phyloP scores from a whole-genome alignment of 1,140 invertebrate species.

The Caerostris extrusa region DNA sequence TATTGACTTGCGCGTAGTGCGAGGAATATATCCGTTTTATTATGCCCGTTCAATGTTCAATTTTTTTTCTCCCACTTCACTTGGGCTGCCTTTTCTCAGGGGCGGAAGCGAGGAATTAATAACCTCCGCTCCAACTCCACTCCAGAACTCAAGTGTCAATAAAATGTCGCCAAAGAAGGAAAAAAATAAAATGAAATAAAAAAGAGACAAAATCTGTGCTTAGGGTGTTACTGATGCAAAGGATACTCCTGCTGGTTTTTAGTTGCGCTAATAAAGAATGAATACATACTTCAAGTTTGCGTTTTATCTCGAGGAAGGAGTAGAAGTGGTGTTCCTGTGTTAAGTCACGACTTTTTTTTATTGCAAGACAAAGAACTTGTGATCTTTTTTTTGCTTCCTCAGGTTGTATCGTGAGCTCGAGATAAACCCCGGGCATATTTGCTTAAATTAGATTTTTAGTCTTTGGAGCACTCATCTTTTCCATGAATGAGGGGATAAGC shows the following conservation, averaged over 20 bases:
- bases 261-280: constrained; percentile 36
- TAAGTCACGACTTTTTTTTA: neutral
- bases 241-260: constrained; percentile 7
- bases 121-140: constrained; percentile 54
- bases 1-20: neutral
- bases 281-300: constrained; percentile 8
- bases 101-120: constrained; percentile 51
- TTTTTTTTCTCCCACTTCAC: neutral
- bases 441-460: neutral
- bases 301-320: neutral
- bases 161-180: constrained; percentile 45
- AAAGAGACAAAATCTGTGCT: constrained; percentile 23
- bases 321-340: neutral
- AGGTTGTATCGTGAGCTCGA: neutral
- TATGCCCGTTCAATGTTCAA: neutral
- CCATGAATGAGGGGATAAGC: neutral
- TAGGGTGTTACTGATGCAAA: neutral
- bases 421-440: neutral
- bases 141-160: constrained; percentile 68
- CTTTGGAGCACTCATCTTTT: neutral
- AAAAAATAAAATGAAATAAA: neutral
- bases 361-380: neutral
- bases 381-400: neutral
- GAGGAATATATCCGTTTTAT: constrained; percentile 36
- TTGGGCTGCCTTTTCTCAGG: neutral